Conservation (phyloP, 2,888 invertebrate genomes). For the Drosophila borborema region DNA sequence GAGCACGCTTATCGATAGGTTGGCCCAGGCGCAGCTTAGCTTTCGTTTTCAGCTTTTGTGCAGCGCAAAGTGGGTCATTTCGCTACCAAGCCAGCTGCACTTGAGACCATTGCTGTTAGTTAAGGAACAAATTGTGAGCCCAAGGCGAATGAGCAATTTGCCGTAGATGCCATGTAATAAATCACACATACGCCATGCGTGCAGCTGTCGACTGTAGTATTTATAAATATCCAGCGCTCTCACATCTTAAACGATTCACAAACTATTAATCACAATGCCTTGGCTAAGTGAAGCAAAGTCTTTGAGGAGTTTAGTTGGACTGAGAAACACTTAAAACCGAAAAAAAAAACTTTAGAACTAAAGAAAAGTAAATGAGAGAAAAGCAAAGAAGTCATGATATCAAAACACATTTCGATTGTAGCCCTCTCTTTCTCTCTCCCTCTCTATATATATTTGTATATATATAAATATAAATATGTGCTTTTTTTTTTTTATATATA, state of each 20-base stretch:
- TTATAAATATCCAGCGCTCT: conserved; percentile 13
- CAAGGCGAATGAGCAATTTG: conserved; percentile 50
- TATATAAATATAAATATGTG: no score
- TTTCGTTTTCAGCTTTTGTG: conserved; percentile 57
- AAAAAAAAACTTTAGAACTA: background rate
- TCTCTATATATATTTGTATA: background rate
- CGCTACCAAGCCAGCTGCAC: conserved; percentile 23
- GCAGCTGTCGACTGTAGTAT: conserved; percentile 25
- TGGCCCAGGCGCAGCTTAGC: conserved; percentile 36
- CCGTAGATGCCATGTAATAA: conserved; percentile 16
- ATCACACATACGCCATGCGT: conserved; percentile 56
- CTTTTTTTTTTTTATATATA: background rate
- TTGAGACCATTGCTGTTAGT: conserved; percentile 18
- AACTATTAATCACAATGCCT: conserved; percentile 5
- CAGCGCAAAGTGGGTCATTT: conserved; percentile 60
- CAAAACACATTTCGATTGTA: background rate
- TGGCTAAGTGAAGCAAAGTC: background rate
- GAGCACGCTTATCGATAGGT: conserved; percentile 49
- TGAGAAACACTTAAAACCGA: background rate
- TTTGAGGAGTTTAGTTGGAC: background rate
- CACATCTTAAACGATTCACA: background rate
- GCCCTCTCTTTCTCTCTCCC: background rate
- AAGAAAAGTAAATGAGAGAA: background rate
- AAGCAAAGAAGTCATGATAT: background rate
- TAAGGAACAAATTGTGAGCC: conserved; percentile 4